These are phyloP conservation scores for Heliconius hortense DNA, from an alignment of 2,888 invertebrate genomes.

Conservation along the genomic window DNA sequence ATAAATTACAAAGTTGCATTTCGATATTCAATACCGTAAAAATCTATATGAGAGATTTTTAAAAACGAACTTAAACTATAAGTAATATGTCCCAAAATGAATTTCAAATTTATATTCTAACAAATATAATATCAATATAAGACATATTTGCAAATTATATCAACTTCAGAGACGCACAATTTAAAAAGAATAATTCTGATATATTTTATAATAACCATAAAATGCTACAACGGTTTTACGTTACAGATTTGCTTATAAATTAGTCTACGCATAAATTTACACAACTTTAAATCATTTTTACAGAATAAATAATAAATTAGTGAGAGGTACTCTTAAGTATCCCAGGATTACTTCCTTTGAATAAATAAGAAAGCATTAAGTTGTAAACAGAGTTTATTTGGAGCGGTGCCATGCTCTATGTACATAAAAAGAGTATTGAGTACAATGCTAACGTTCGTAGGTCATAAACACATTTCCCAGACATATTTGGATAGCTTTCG, in stretches of 20 bases:
- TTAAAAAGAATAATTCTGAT: background rate
- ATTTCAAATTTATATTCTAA: background rate
- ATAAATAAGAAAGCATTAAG: conserved; percentile 31
- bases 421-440: conserved; percentile 30
- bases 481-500: conserved; percentile 9
- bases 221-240: background rate
- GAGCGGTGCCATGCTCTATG: conserved; percentile 25
- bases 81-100: background rate
- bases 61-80: background rate
- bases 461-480: conserved; percentile 25
- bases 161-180: background rate
- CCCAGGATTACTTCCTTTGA: conserved; percentile 28
- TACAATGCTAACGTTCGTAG: conserved; percentile 23
- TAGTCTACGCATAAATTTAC: background rate
- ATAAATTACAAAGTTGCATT: background rate
- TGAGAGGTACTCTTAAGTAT: conserved; percentile 13
- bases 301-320: conserved; percentile 14
- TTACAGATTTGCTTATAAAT: background rate
- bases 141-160: background rate
- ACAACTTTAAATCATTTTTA: background rate
- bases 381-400: conserved; percentile 32
- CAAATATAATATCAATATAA: background rate
- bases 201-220: background rate
- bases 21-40: background rate
- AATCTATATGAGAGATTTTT: background rate